A percentile compares a stretch with the other conserved stretches of the same genome.
These are phyloP conservation scores for Saxicola maurus DNA, from an alignment of 2,797 vertebrate genomes.

Conservation along the genomic window DNA sequence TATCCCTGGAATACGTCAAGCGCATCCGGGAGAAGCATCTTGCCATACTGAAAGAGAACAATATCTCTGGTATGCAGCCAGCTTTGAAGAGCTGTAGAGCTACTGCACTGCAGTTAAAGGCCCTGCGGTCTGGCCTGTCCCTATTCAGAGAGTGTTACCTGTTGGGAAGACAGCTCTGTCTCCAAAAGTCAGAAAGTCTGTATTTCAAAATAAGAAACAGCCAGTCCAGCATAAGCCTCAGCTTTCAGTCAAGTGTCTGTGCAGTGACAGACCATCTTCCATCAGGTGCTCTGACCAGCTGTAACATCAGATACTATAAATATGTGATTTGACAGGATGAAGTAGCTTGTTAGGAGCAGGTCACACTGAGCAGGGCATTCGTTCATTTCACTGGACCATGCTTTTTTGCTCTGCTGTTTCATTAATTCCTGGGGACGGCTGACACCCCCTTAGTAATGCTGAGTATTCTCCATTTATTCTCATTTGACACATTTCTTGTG, in stretches of 20 bases:
- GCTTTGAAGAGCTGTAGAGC: not conserved
- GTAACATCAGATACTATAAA: not conserved
- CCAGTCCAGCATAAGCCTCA: not conserved
- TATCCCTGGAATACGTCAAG: conserved; percentile 91
- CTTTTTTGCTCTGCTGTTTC: not conserved
- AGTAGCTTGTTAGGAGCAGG: not conserved
- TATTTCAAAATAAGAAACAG: not conserved
- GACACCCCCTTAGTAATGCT: not conserved
- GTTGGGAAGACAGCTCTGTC: not conserved
- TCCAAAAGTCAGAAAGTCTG: not conserved
- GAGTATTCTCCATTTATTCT: not conserved
- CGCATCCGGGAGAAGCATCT: conserved; percentile 89
- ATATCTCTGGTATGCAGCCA: conserved; percentile 77
- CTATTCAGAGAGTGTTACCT: fast-evolving
- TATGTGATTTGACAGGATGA: not conserved
- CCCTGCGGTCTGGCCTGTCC: not conserved
- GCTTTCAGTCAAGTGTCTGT: not conserved
- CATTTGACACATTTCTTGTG: not conserved
- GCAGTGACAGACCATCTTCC: not conserved
- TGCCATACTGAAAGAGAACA: conserved; percentile 87
- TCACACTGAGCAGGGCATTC: fast-evolving
- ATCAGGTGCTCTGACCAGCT: not conserved
- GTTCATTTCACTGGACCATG: not conserved
- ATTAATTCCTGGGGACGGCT: not conserved
- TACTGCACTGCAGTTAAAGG: not conserved